These are phyloP conservation scores for Autographa gamma DNA, from an alignment of 2,888 invertebrate species.

Conservation along the genomic window DNA sequence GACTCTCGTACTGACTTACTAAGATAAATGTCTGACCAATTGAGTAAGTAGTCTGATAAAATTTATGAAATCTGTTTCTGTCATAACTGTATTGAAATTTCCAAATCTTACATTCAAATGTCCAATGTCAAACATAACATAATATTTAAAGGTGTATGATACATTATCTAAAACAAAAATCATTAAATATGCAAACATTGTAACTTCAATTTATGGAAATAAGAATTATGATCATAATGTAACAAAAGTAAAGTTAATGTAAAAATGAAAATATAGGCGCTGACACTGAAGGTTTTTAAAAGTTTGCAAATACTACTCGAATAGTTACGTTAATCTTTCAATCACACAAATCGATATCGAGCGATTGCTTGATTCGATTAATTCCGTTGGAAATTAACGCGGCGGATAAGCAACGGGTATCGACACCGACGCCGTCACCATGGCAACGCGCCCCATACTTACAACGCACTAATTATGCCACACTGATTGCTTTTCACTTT, in stretches of 20 bases:
- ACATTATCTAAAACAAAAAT: not conserved
- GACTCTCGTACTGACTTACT: slow-evolving; percentile 39
- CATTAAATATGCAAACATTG: not conserved
- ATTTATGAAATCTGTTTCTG: slow-evolving; percentile 31
- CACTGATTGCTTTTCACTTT: slow-evolving; percentile 89
- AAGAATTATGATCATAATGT: too few relatives aligned
- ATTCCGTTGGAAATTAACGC: slow-evolving; percentile 87
- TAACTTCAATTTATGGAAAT: not conserved
- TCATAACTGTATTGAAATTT: slow-evolving; percentile 19
- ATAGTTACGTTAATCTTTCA: slow-evolving; percentile 69
- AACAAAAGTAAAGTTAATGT: too few relatives aligned
- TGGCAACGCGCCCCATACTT: slow-evolving; percentile 87
- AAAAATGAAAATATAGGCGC: too few relatives aligned
- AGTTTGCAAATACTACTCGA: slow-evolving; percentile 32
- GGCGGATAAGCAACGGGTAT: slow-evolving; percentile 84
- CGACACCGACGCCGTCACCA: slow-evolving; percentile 83
- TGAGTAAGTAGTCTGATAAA: slow-evolving; percentile 37
- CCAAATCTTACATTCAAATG: not conserved
- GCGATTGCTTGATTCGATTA: slow-evolving; percentile 85
- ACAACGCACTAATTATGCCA: slow-evolving; percentile 89
- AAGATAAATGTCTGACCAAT: slow-evolving; percentile 50
- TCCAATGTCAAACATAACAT: slow-evolving; percentile 18
- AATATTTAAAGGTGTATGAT: too few relatives aligned
- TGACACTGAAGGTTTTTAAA: not conserved
- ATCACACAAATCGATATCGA: slow-evolving; percentile 79